Evolutionary conservation across 92 coral and sea anemone genomes (phyloP).

Genomic region (Phymanthus crucifer): DNA sequence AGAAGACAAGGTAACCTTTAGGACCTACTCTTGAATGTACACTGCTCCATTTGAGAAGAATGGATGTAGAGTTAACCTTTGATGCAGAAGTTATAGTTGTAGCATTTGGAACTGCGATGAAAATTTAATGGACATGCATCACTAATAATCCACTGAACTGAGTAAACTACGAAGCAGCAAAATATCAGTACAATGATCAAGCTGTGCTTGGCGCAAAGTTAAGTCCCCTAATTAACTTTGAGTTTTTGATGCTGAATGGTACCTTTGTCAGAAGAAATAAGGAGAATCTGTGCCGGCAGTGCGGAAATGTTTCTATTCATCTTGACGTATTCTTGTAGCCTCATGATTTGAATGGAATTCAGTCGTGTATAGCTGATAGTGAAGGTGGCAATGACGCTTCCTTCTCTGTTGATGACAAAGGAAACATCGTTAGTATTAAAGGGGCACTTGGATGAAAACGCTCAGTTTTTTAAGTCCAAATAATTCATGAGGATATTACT

Average conservation of each 20-base stretch:
- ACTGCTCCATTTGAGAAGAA: slow-evolving; percentile 36
- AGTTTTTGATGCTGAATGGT: no score
- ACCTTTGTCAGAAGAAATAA: slow-evolving; percentile 33
- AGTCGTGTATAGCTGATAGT: slow-evolving; percentile 18
- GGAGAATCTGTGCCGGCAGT: slow-evolving; percentile 33
- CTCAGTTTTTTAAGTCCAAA: no score
- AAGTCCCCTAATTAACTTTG: no score
- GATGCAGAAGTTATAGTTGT: background rate
- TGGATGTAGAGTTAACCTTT: slow-evolving; percentile 42
- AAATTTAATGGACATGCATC: background rate
- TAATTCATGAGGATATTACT: no score
- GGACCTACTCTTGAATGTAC: slow-evolving; percentile 16
- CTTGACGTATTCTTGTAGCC: slow-evolving; percentile 32
- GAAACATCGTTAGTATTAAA: no score
- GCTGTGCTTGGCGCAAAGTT: no score
- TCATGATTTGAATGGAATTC: slow-evolving; percentile 38
- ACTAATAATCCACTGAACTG: no score
- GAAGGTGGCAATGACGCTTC: slow-evolving; percentile 36
- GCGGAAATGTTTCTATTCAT: slow-evolving; percentile 19
- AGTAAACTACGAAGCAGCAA: no score
- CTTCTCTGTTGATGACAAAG: slow-evolving; percentile 19
- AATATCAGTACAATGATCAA: no score
- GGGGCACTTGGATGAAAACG: no score
- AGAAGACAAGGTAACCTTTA: slow-evolving; percentile 40
- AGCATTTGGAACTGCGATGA: background rate